Percentiles rank a stretch among this genome's conserved stretches.
Evolutionary conservation across 2,888 invertebrate species (phyloP).

Genomic region (Athetis lepigone): DNA sequence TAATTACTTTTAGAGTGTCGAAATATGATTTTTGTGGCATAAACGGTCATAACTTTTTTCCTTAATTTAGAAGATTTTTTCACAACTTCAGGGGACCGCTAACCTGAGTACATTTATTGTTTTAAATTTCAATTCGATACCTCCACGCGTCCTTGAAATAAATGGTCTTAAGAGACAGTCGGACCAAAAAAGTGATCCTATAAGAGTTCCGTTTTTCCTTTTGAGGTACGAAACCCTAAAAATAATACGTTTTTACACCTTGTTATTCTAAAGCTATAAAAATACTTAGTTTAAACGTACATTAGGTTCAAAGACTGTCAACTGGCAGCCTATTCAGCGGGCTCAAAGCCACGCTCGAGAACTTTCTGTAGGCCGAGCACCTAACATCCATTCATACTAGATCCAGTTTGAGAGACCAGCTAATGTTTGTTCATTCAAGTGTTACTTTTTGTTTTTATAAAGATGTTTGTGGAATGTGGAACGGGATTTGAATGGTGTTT

Average conservation of each 20-base stretch:
- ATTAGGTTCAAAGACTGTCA: slow-evolving; percentile 10
- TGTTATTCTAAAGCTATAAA: not conserved
- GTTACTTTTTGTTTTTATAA: slow-evolving; percentile 1
- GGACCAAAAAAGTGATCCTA: no score
- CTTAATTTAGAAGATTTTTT: no score
- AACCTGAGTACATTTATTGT: no score
- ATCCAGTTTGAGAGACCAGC: slow-evolving; percentile 13
- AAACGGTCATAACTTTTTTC: no score
- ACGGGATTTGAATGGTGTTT: not conserved
- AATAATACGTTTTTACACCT: not conserved
- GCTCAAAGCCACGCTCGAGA: slow-evolving; percentile 8
- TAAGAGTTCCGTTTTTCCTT: no score
- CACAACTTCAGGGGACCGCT: no score
- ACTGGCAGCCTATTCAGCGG: slow-evolving; percentile 7
- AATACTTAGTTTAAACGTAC: slow-evolving; percentile 6
- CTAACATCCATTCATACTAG: slow-evolving; percentile 11
- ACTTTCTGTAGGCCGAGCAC: slow-evolving; percentile 8
- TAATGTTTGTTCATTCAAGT: slow-evolving; percentile 15
- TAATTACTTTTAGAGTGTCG: no score
- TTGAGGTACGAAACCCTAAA: no score
- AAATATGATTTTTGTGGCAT: no score
- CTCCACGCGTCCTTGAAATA: no score
- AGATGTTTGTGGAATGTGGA: not conserved
- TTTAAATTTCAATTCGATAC: no score
- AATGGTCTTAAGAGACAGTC: no score